phyloP scores from a whole-genome alignment of 2,888 invertebrate genomes.

The Mythimna albipuncta region DNA sequence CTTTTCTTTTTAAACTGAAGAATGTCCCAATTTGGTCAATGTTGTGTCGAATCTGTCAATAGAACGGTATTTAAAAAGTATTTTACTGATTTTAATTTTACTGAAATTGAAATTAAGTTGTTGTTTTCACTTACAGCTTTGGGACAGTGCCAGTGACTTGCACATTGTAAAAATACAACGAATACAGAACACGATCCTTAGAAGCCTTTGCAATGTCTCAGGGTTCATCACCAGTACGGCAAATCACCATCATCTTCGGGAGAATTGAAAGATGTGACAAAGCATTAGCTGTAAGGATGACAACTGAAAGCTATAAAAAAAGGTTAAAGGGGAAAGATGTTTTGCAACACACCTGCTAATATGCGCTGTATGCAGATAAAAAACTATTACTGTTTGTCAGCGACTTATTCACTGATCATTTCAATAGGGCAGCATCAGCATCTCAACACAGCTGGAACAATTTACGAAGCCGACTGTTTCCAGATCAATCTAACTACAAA shows the following conservation, averaged over 20 bases:
- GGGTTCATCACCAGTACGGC: neutral
- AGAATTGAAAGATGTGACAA: no score
- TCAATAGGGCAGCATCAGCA: neutral
- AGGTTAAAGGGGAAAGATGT: no score
- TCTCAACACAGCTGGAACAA: neutral
- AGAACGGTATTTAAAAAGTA: neutral
- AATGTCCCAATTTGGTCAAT: neutral
- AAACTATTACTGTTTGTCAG: no score
- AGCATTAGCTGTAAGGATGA: no score
- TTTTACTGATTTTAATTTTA: neutral
- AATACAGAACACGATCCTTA: no score
- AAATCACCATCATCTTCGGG: no score
- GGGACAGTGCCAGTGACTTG: no score
- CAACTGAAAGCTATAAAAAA: no score
- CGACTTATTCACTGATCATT: no score
- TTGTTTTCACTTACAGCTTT: neutral
- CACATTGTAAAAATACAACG: no score
- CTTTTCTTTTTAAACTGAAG: slow-evolving; percentile 13
- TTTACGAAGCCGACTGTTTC: neutral
- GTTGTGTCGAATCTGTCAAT: neutral
- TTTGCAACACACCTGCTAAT: no score
- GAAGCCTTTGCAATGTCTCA: neutral
- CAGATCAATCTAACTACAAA: neutral
- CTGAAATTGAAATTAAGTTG: neutral
- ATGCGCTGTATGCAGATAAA: no score